These are phyloP conservation scores for Chromobotia macracanthus DNA, from an alignment of 2,797 vertebrate genomes.

Conservation along the genomic window DNA sequence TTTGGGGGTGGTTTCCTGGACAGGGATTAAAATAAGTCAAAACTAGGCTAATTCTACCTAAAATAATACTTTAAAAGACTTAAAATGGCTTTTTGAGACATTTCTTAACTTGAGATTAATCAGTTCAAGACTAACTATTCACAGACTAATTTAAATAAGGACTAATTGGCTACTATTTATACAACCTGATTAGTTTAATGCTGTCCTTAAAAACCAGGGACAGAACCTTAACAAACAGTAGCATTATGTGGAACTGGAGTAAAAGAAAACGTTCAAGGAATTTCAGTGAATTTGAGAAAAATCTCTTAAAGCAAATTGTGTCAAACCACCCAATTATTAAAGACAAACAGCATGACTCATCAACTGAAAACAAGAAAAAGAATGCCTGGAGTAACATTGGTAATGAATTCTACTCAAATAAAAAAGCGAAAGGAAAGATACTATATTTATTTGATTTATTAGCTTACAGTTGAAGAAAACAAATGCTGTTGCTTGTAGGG, in stretches of 20 bases:
- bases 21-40: too few species aligned
- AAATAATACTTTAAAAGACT: too few species aligned
- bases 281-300: background rate
- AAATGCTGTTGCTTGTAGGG: too few species aligned
- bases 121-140: background rate
- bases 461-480: background rate
- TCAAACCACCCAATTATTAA: slow-evolving; percentile 7
- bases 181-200: background rate
- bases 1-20: too few species aligned
- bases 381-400: slow-evolving; percentile 9
- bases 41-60: background rate
- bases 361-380: slow-evolving; percentile 25
- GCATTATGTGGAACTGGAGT: background rate
- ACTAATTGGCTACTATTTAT: background rate
- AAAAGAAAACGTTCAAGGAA: background rate
- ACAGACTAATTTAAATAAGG: background rate
- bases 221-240: background rate
- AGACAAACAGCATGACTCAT: slow-evolving; percentile 10
- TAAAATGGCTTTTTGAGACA: background rate
- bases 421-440: slow-evolving; percentile 18
- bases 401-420: slow-evolving; percentile 24
- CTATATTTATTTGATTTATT: background rate
- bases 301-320: slow-evolving; percentile 19
- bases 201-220: background rate
- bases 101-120: background rate